Base-by-base conservation (phyloP, 2,888 invertebrate species). In the Clostera curtula region DNA sequence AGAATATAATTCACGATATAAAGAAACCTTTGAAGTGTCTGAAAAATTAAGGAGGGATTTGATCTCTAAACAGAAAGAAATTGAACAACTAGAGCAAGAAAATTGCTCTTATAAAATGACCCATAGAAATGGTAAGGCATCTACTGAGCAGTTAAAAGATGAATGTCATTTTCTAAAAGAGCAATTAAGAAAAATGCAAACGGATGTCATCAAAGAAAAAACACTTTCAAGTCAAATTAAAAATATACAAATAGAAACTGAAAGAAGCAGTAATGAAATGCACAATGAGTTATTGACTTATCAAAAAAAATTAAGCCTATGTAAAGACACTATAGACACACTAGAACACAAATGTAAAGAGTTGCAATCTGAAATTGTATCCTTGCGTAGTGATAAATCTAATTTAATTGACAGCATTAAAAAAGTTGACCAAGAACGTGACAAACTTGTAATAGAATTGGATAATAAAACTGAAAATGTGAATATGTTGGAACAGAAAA, bases 181-280 rank as follows among this genome's bases (percentile, higher is more conserved):
- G 33, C 76, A 84, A 58, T 65, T 85, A 21, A 79, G 77, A 49
- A 70, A 58, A 47, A 63, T 79, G 57, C 83, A 85, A 52, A 62
- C 67, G 27, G 83, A 84, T 61, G 63, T 80, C 8, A 74, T 85
- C 10, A 82, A 73, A 52, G 80, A 82, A 40, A 84, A 84, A 57
- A 79, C 83, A 27, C 46, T 84, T 32, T 60, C 80, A 29, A 82
- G 60, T 53, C 85, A 85, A 65, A 75, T 72, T 29, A 93, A 92
- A 66, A 86, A 89, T 40, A 77, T 92, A 24, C 92, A 93, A 53
- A 87, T 91, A 49, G 92, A 93, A 79, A 90, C 91, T 3, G 93
- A 93, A 65, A 87, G 89, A 50, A 88, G 90, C 21, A 80, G 91
- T 34, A 82, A 85, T 28, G 91, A 92, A 43, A 82, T 89, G 29